Evolutionary conservation across 1,140 invertebrate species (phyloP).

Genomic region (Penaeus chinensis): DNA sequence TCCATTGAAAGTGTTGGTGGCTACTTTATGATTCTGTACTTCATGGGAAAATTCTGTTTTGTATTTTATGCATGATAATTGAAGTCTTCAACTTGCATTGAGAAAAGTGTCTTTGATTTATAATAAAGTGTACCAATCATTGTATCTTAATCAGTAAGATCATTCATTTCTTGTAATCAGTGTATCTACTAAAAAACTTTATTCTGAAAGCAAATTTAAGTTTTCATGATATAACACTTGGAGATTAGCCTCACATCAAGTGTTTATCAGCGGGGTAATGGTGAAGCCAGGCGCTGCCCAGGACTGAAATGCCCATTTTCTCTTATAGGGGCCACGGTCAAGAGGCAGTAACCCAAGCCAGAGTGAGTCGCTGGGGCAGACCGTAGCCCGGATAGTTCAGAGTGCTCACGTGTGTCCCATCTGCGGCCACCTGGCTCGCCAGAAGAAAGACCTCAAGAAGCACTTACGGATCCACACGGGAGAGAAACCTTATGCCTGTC

Average conservation of each 20-base stretch:
- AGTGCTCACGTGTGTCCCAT: slow-evolving; percentile 55
- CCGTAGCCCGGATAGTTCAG: slow-evolving; percentile 47
- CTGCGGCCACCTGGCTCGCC: slow-evolving; percentile 54
- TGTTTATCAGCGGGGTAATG: slow-evolving; percentile 4
- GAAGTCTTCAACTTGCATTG: no score
- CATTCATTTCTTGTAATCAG: no score
- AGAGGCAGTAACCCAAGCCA: slow-evolving; percentile 41
- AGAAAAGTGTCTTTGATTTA: no score
- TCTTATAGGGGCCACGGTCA: slow-evolving; percentile 58
- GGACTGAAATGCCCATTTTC: slow-evolving; percentile 59
- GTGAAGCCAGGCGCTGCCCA: slow-evolving; percentile 20
- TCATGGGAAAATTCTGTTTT: no score
- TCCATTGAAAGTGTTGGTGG: no score
- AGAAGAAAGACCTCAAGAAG: slow-evolving; percentile 87
- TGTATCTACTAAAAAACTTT: no score
- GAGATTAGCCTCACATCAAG: not conserved
- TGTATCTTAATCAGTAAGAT: no score
- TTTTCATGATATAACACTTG: no score
- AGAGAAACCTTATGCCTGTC: slow-evolving; percentile 97
- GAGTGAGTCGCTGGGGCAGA: slow-evolving; percentile 54
- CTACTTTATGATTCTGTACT: no score
- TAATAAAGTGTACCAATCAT: no score
- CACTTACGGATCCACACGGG: slow-evolving; percentile 97
- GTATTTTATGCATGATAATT: no score
- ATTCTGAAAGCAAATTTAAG: no score